Conservation (phyloP, 1,140 invertebrate species). For the Mamestra configurata region DNA sequence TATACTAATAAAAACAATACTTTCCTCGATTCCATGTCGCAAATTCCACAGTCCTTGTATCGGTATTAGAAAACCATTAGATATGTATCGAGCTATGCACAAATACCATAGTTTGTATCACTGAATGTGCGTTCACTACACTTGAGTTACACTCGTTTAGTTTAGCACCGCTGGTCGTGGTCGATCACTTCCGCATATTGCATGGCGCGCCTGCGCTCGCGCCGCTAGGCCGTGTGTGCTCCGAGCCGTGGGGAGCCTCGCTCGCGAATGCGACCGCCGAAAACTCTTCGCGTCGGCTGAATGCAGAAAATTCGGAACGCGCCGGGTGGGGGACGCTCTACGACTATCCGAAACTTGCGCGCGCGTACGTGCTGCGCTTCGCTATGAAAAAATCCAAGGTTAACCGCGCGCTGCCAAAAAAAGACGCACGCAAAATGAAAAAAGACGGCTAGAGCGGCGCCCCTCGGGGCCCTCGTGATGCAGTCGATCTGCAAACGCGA, state of each 20-base stretch:
- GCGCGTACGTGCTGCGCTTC: constrained; percentile 86
- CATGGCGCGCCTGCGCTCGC: constrained; percentile 73
- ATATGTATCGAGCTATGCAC: constrained; percentile 77
- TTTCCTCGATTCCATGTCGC: constrained; percentile 85
- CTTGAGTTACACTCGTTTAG: constrained; percentile 75
- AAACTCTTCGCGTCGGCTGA: constrained; percentile 82
- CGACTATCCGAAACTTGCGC: constrained; percentile 86
- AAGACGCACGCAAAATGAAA: constrained; percentile 86
- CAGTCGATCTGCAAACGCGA: constrained; percentile 78
- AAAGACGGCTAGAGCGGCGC: constrained; percentile 84
- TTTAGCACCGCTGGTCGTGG: constrained; percentile 70
- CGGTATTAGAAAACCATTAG: constrained; percentile 77
- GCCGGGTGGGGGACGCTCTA: constrained; percentile 86
- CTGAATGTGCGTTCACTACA: constrained; percentile 81
- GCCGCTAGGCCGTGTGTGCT: constrained; percentile 66
- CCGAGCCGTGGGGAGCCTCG: constrained; percentile 80
- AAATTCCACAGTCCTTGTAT: constrained; percentile 82
- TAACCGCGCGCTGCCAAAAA: constrained; percentile 86
- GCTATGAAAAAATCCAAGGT: constrained; percentile 87
- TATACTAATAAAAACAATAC: constrained; percentile 72
- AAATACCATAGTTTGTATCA: constrained; percentile 85
- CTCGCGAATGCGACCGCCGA: constrained; percentile 86
- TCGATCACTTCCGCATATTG: constrained; percentile 85
- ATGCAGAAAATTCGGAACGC: constrained; percentile 87
- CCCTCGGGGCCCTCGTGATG: constrained; percentile 83